Percentiles rank a stretch among this genome's conserved stretches.
phyloP scores from a whole-genome alignment of 2,888 invertebrate species.

The Hydropsyche betteni region DNA sequence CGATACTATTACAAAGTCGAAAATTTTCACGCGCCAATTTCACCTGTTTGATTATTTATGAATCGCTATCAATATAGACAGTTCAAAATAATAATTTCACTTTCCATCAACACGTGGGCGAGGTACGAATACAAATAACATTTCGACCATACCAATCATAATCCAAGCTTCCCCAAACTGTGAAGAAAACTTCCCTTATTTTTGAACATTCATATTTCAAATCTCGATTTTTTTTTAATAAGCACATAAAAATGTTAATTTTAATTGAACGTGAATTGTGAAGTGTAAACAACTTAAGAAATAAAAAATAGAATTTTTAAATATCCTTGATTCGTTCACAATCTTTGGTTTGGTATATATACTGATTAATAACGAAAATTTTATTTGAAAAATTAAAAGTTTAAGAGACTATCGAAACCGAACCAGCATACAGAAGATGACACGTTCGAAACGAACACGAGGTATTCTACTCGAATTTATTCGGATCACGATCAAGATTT shows the following conservation, averaged over 20 bases:
- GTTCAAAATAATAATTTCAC: constrained; percentile 28
- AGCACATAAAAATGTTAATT: not conserved
- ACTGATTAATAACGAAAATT: no score
- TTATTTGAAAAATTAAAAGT: no score
- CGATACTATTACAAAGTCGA: not conserved
- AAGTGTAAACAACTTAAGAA: not conserved
- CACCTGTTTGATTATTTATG: constrained; percentile 32
- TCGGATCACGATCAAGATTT: no score
- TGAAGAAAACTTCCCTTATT: not conserved
- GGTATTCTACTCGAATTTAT: no score
- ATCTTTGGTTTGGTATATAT: no score
- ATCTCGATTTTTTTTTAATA: no score
- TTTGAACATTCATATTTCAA: not conserved
- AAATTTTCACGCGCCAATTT: constrained; percentile 28
- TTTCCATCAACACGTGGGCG: not conserved
- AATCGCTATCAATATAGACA: constrained; percentile 13
- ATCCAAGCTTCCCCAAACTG: not conserved
- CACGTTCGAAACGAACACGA: no score
- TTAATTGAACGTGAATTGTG: not conserved
- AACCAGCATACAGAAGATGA: no score
- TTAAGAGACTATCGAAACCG: no score
- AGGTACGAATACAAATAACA: constrained; percentile 11
- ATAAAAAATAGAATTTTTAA: no score
- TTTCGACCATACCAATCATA: not conserved
- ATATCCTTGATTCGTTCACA: no score